A percentile compares a stretch with the other conserved stretches of the same genome.
Conservation (phyloP, 2,888 invertebrate genomes). For the Nemurella pictetii region DNA sequence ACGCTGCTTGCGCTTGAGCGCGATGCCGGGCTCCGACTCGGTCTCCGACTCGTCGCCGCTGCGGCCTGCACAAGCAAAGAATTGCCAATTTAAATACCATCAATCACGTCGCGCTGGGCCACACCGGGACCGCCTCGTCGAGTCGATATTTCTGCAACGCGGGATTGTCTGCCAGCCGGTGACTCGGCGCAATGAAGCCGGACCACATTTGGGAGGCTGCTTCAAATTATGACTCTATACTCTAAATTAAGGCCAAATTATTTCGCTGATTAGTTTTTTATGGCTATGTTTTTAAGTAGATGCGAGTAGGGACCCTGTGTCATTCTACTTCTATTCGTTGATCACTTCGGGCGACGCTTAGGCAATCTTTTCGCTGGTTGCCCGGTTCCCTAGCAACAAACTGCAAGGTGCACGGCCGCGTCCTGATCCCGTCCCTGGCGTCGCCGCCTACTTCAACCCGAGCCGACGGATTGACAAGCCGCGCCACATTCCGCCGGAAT, state of each 20-base stretch:
- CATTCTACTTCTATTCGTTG: too few species aligned
- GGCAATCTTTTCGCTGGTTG: too few species aligned
- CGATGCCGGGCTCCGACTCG: constrained; percentile 57
- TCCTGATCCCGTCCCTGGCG: neutral
- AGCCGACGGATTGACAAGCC: neutral
- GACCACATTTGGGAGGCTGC: too few species aligned
- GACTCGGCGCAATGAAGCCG: too few species aligned
- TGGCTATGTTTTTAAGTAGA: too few species aligned
- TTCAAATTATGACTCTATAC: neutral
- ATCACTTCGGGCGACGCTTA: too few species aligned
- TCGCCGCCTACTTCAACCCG: neutral
- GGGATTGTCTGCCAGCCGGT: too few species aligned
- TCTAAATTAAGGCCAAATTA: neutral
- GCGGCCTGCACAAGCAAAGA: constrained; percentile 40
- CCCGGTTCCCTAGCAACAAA: neutral
- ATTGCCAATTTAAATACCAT: too few species aligned
- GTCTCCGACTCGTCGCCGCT: constrained; percentile 51
- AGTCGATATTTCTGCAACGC: too few species aligned
- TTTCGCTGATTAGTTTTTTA: neutral
- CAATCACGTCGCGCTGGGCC: too few species aligned
- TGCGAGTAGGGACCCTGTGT: too few species aligned
- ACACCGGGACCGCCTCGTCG: too few species aligned
- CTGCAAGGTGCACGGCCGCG: neutral
- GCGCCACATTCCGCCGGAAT: neutral
- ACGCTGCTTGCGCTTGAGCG: constrained; percentile 57